These are phyloP conservation scores for Callionymus lyra DNA, from an alignment of 2,113 vertebrate species.

Conservation along the genomic window DNA sequence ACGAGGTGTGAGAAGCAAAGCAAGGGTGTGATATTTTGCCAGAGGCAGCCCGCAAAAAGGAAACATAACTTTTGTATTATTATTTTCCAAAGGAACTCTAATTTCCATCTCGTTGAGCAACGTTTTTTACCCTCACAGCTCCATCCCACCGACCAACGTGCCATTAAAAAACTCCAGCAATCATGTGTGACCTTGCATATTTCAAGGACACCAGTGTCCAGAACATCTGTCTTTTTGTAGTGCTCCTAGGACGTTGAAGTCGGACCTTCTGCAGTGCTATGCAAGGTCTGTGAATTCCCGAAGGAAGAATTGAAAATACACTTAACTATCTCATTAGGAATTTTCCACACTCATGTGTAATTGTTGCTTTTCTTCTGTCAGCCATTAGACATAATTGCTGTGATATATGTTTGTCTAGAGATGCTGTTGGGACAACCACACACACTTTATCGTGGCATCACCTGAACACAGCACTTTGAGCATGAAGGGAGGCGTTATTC, in stretches of 20 bases:
- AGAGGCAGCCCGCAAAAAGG: too few relatives aligned
- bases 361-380: constrained; percentile 32
- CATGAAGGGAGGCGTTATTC: constrained; percentile 55
- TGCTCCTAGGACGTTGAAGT: too few relatives aligned
- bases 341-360: constrained; percentile 21
- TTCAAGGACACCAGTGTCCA: constrained; percentile 4
- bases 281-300: constrained; percentile 20
- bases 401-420: constrained; percentile 30
- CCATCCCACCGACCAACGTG: too few relatives aligned
- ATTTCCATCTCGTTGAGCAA: too few relatives aligned
- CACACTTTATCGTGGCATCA: constrained; percentile 34
- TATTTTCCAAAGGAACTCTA: too few relatives aligned
- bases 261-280: constrained; percentile 17
- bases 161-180: too few relatives aligned
- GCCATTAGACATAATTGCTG: constrained; percentile 21
- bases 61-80: too few relatives aligned
- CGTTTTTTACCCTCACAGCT: too few relatives aligned
- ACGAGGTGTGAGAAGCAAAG: too few relatives aligned
- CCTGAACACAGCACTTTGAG: constrained; percentile 48
- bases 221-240: neutral
- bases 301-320: constrained; percentile 41
- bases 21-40: too few relatives aligned
- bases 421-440: too few relatives aligned
- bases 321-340: constrained; percentile 38
- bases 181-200: neutral